Base-by-base conservation (phyloP, 2,888 invertebrate genomes). In the Patella pellucida region DNA sequence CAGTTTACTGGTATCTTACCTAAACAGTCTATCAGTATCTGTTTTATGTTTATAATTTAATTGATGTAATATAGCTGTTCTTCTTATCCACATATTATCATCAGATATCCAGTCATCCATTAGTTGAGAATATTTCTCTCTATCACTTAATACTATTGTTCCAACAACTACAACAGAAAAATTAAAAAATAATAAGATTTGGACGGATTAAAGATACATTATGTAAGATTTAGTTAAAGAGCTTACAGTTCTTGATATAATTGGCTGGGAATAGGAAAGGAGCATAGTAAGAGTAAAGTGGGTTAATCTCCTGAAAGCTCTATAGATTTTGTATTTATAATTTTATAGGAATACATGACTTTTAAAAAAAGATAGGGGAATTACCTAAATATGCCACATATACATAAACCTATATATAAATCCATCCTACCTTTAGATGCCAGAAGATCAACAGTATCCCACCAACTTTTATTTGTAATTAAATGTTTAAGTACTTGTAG, bases 371-470 rank as follows among this genome's bases (percentile, higher is more conserved):
- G 2, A 31, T 31, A 31, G 31, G 9, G 41, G 41, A 41, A 41
- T 5, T 9, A 41, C 41, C 9, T 41, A 9, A 41, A 41, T 41
- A 7, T 41, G 41, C 9, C 41, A 41, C 7, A 9, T 7, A 41
- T 41, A 31, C 0, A 41, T 41, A 41, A 9, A 41, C 5, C 41
- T 9, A 41, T 5, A 41, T 15, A 12, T 41, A 41, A 41, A 11
- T 41, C n/a, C 11, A 19, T 41, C 69, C 3, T 72, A 81, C 81
- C 71, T 74, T 78, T 76, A 23, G 62, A 56, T 31, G 84, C 77
- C 31, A 84, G 72, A 19, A 69, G 23, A 73, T 83, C 84, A 11
- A 84, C 83, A 14, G 84, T 83, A 62, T 84, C 84, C 81, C 82
- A 81, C 81, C 83, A 82, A 72, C 83, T 83, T 69, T 82, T 80